Conservation (phyloP, 2,888 invertebrate genomes). For the Ophraella communa region DNA sequence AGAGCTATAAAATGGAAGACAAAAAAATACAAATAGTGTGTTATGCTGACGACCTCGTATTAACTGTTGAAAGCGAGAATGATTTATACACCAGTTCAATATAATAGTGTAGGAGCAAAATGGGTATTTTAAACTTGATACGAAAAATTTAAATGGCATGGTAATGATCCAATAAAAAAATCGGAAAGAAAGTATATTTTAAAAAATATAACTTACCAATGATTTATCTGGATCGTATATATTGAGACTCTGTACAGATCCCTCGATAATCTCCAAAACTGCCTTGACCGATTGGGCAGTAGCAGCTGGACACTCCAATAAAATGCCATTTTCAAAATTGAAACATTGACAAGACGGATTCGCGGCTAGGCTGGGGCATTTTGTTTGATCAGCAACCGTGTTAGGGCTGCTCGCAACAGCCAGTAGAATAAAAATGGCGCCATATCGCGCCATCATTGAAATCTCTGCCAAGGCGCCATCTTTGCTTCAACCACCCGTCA, state of each 20-base stretch:
- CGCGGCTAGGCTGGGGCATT: slow-evolving; percentile 78
- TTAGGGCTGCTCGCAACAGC: slow-evolving; percentile 49
- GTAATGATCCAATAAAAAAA: too few species aligned
- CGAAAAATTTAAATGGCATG: too few species aligned
- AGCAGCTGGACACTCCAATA: slow-evolving; percentile 87
- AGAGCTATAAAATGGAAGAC: too few species aligned
- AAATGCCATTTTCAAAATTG: slow-evolving; percentile 89
- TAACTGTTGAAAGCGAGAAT: too few species aligned
- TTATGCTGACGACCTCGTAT: too few species aligned
- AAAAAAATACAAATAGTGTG: too few species aligned
- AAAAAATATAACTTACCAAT: too few species aligned
- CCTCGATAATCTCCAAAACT: slow-evolving; percentile 73
- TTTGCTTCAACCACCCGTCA: slow-evolving; percentile 25
- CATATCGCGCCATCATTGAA: slow-evolving; percentile 54
- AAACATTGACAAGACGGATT: slow-evolving; percentile 89
- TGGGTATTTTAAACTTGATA: too few species aligned
- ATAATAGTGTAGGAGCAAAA: too few species aligned
- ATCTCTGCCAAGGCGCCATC: slow-evolving; percentile 43
- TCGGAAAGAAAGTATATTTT: too few species aligned
- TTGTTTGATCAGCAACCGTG: slow-evolving; percentile 43
- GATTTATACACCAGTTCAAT: too few species aligned
- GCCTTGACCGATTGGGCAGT: slow-evolving; percentile 76
- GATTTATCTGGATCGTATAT: slow-evolving; percentile 88
- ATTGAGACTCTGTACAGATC: slow-evolving; percentile 81
- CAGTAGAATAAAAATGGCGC: slow-evolving; percentile 49